Evolutionary conservation across 2,888 invertebrate genomes (phyloP).

Genomic region (Spatulosminthurus flaviceps): DNA sequence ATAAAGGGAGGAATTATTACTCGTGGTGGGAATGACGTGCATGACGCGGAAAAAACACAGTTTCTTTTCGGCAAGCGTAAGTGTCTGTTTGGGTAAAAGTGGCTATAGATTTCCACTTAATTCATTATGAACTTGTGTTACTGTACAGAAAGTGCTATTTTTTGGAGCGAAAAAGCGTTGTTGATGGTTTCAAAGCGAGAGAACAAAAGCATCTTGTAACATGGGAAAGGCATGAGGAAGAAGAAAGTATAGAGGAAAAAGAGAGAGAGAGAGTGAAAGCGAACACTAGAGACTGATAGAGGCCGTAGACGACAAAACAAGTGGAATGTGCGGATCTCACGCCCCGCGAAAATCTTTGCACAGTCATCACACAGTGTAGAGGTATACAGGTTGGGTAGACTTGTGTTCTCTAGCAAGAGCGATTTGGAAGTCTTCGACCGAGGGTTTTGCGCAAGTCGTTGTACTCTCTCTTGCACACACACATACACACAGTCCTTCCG

Average conservation of each 20-base stretch:
- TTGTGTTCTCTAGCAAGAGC: background rate
- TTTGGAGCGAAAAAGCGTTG: too few species aligned
- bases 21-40: background rate
- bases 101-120: background rate
- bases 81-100: background rate
- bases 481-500: conserved; percentile 24
- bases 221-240: background rate
- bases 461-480: background rate
- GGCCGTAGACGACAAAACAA: background rate
- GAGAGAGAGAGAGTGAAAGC: conserved; percentile 16
- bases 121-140: background rate
- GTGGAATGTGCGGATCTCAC: conserved; percentile 29
- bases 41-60: background rate
- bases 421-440: conserved; percentile 26
- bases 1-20: background rate
- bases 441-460: conserved; percentile 40
- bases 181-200: too few species aligned
- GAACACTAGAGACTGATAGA: background rate
- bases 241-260: background rate
- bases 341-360: conserved; percentile 39
- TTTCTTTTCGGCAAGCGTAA: background rate
- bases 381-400: conserved; percentile 5
- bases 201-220: background rate
- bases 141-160: background rate
- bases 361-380: conserved; percentile 33